Percentiles rank a stretch among this genome's conserved stretches.
Evolutionary conservation across 92 coral and sea anemone species (phyloP).

Genomic region (Montipora capitata): DNA sequence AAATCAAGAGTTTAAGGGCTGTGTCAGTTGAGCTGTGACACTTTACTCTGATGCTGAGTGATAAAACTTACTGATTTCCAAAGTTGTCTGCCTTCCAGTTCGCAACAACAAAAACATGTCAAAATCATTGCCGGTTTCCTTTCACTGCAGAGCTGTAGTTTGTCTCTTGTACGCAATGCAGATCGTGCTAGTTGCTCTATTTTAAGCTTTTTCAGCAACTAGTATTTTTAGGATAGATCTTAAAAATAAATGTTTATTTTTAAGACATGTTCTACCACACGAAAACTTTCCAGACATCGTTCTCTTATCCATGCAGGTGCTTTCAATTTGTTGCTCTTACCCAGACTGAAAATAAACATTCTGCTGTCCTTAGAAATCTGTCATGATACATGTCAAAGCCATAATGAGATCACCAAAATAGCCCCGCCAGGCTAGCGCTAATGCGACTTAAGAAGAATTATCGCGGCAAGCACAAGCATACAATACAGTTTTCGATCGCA

Average conservation of each 20-base stretch:
- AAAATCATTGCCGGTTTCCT: too few relatives aligned
- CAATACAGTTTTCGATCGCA: not conserved
- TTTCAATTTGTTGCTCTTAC: not conserved
- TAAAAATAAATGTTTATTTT: too few relatives aligned
- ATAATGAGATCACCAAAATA: constrained; percentile 1
- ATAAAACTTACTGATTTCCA: too few relatives aligned
- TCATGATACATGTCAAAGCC: not conserved
- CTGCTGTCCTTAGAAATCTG: not conserved
- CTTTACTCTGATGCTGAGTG: too few relatives aligned
- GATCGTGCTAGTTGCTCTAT: too few relatives aligned
- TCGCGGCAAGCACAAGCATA: not conserved
- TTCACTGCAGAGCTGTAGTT: too few relatives aligned
- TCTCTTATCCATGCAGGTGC: not conserved
- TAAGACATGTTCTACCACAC: not conserved
- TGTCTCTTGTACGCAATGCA: too few relatives aligned
- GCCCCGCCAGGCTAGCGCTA: not conserved
- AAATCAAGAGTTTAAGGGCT: too few relatives aligned
- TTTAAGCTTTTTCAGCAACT: too few relatives aligned
- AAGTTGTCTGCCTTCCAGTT: too few relatives aligned
- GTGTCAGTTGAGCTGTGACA: too few relatives aligned
- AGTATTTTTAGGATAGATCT: not conserved
- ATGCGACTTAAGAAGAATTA: not conserved
- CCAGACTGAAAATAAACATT: constrained; percentile 10
- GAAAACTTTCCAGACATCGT: not conserved
- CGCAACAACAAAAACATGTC: not conserved